Evolutionary conservation across 2,797 vertebrate genomes (phyloP).

Genomic region (Acrocephalus scirpaceus): DNA sequence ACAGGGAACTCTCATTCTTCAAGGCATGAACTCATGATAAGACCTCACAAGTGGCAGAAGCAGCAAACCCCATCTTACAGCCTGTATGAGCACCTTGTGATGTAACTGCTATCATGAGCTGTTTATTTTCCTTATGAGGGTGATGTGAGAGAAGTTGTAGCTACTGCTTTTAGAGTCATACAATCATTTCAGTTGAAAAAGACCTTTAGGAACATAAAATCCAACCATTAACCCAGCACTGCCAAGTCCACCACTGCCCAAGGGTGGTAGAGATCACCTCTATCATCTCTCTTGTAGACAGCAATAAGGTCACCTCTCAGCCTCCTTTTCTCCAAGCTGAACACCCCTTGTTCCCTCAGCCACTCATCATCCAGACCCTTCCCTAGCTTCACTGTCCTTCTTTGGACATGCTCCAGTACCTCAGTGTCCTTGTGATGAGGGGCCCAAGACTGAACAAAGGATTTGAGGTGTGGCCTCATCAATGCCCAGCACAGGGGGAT

Average conservation of each 20-base stretch:
- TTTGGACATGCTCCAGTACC: background rate
- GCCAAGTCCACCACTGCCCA: no score
- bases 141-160: background rate
- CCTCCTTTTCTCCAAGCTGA: background rate
- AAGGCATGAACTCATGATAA: background rate
- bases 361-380: background rate
- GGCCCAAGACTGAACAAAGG: background rate
- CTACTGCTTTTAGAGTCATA: background rate
- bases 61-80: background rate
- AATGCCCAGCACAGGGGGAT: background rate
- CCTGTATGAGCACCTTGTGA: background rate
- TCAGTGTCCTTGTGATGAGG: background rate
- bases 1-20: background rate
- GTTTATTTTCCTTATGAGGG: background rate
- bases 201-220: background rate
- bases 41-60: slow-evolving; percentile 33
- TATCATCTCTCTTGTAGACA: background rate
- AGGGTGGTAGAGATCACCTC: background rate
- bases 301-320: background rate
- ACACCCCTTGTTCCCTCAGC: background rate
- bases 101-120: rapidly evolving
- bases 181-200: background rate
- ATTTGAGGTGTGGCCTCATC: background rate
- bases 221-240: background rate
- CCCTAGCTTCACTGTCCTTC: background rate